Evolutionary conservation across 2,797 vertebrate genomes (phyloP), one percentile per base, ranked within the genome.

Genomic region (Thripadectes ignobilis): DNA sequence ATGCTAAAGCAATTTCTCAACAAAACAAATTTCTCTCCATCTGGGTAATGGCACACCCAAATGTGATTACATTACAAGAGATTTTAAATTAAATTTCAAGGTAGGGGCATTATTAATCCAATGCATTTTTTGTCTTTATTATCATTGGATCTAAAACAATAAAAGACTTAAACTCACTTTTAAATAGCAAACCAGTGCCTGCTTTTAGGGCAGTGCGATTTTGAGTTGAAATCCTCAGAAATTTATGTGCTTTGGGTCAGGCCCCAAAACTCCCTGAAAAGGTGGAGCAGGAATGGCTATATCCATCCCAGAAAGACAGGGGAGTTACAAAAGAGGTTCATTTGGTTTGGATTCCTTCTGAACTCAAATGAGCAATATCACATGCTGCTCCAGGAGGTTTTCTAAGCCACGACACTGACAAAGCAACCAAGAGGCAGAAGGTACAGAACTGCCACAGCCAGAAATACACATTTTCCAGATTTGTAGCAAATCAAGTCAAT

Each of bases 41-140:
- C 95, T 96, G 93, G 94, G 93, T 95, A 97, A 95, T 92, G 95
- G 92, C 95, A 96, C 93, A 89, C 92, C 96, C 95, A 95, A 96
- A 97, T 71, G 72, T 80, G 92, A 86, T 95, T 96, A 95, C 94
- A 85, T 92, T 95, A 95, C 78, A 88, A 89, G 94, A 89, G 92
- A 96, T 94, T 95, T 94, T 96, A 96, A 96, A 96, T 96, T 96
- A 95, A 97, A 96, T 97, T 95, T 96, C 96, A 96, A 96, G 95
- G 96, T 95, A 95, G 93, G 85, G 95, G 92, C 88, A 67, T 94
- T 96, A 95, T 97, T 96, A 97, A 82, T 89, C 69, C 76, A 78
- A 69, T 79, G 85, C 69, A 95, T 96, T 66, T 46, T 66, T 95
- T 94, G 62, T 93, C 92, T 95, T 91, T 96, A 94, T 96, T 93